Conservation (phyloP, 2,888 invertebrate genomes). For the Byasa hedistus region DNA sequence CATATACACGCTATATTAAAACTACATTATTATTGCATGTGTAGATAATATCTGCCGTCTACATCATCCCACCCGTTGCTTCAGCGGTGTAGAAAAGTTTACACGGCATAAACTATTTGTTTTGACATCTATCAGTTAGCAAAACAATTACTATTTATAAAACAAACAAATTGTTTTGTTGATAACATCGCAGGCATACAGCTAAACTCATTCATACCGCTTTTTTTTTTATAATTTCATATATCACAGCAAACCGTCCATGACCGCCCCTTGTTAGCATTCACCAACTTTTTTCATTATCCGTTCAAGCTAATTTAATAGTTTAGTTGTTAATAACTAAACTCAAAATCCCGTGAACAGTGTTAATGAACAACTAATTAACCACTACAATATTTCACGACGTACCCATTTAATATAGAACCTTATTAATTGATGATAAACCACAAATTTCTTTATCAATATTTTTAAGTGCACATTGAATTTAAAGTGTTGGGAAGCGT, state of each 20-base stretch:
- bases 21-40: background rate
- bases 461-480: slow-evolving; percentile 34
- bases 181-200: slow-evolving; percentile 16
- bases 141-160: slow-evolving; percentile 40
- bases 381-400: slow-evolving; percentile 38
- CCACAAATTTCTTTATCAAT: slow-evolving; percentile 24
- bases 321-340: slow-evolving; percentile 28
- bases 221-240: slow-evolving; percentile 36
- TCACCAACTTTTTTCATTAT: slow-evolving; percentile 33
- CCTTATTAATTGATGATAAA: slow-evolving; percentile 25
- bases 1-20: slow-evolving; percentile 8
- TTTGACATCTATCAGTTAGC: slow-evolving; percentile 36
- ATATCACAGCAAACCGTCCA: slow-evolving; percentile 40
- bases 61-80: slow-evolving; percentile 36
- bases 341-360: slow-evolving; percentile 29
- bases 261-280: slow-evolving; percentile 46
- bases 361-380: slow-evolving; percentile 39
- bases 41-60: slow-evolving; percentile 40
- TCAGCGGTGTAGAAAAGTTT: slow-evolving; percentile 9
- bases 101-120: slow-evolving; percentile 32
- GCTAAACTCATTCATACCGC: slow-evolving; percentile 22
- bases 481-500: slow-evolving; percentile 46
- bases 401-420: slow-evolving; percentile 24
- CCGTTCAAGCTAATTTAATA: slow-evolving; percentile 29
- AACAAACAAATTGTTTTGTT: slow-evolving; percentile 37